Evolutionary conservation across 2,888 invertebrate genomes (phyloP).

Genomic region (Mythimna pallens): DNA sequence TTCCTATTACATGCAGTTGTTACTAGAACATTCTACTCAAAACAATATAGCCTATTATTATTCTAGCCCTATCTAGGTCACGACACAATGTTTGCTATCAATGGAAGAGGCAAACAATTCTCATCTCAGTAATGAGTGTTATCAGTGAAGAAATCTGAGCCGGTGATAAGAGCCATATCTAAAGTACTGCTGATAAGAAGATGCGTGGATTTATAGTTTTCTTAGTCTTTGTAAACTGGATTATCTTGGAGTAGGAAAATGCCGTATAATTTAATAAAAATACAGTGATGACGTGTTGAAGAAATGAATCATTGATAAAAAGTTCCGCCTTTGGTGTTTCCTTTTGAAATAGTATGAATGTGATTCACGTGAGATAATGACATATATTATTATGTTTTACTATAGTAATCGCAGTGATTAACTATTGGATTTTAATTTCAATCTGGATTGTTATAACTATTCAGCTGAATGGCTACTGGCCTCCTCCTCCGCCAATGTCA

Average conservation of each 20-base stretch:
- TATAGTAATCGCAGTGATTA: too few species aligned
- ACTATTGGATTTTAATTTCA: too few species aligned
- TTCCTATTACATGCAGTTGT: slow-evolving; percentile 40
- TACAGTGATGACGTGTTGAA: slow-evolving; percentile 4
- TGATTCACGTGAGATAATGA: too few species aligned
- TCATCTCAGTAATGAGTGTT: slow-evolving; percentile 70
- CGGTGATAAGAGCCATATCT: slow-evolving; percentile 64
- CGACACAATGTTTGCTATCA: slow-evolving; percentile 67
- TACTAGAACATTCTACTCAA: slow-evolving; percentile 49
- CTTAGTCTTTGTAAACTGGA: slow-evolving; percentile 30
- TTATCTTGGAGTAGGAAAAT: slow-evolving; percentile 45
- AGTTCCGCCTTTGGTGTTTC: slow-evolving; percentile 11
- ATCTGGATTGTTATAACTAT: too few species aligned
- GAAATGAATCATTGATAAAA: slow-evolving; percentile 40
- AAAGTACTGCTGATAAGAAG: slow-evolving; percentile 61
- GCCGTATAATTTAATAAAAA: not conserved
- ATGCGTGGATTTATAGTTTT: slow-evolving; percentile 52
- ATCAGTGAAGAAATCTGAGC: slow-evolving; percentile 72
- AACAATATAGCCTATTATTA: slow-evolving; percentile 59
- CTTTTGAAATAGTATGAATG: not conserved
- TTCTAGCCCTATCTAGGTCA: slow-evolving; percentile 67
- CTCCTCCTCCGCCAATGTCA: not conserved
- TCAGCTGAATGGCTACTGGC: not conserved
- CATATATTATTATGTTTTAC: too few species aligned
- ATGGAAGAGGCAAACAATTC: slow-evolving; percentile 64